Percentiles rank a stretch among this genome's conserved stretches.
phyloP scores from a whole-genome alignment of 2,113 vertebrate species.

The Gymnorhina tibicen region DNA sequence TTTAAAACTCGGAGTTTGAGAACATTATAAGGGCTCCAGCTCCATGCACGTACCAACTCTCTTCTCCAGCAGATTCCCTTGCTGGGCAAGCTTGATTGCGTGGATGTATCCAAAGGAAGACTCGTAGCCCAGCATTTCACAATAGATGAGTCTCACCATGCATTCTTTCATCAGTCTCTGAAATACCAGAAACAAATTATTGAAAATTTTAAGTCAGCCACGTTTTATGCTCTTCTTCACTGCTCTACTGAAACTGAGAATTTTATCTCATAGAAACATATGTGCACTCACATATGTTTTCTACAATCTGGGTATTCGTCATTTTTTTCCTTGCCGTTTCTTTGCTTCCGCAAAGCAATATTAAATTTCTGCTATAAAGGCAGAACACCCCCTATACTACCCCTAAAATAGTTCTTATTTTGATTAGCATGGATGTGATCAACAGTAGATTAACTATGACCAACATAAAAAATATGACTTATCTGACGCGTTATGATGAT shows the following conservation, averaged over 20 bases:
- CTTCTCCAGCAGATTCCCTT: conserved; percentile 92
- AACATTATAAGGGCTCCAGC: neutral
- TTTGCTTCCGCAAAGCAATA: neutral
- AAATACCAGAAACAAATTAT: conserved; percentile 19
- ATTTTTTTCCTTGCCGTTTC: neutral
- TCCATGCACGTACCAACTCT: conserved; percentile 87
- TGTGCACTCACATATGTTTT: fast-evolving
- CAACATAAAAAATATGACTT: neutral
- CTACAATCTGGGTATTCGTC: fast-evolving
- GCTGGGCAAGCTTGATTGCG: conserved; percentile 96
- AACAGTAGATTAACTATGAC: neutral
- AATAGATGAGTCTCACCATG: conserved; percentile 96
- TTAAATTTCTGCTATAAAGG: neutral
- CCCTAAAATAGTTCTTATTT: neutral
- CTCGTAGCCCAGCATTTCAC: conserved; percentile 97
- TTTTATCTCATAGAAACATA: neutral
- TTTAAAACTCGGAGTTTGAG: neutral
- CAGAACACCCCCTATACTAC: neutral
- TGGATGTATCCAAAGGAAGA: conserved; percentile 95
- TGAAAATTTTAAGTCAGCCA: neutral
- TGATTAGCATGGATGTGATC: neutral
- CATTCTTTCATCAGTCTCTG: conserved; percentile 96
- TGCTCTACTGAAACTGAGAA: neutral
- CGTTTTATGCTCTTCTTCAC: neutral
- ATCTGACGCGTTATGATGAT: fast-evolving